These are phyloP conservation scores for Poecilobothrus nobilitatus DNA, from an alignment of 2,888 invertebrate genomes.

Conservation along the genomic window DNA sequence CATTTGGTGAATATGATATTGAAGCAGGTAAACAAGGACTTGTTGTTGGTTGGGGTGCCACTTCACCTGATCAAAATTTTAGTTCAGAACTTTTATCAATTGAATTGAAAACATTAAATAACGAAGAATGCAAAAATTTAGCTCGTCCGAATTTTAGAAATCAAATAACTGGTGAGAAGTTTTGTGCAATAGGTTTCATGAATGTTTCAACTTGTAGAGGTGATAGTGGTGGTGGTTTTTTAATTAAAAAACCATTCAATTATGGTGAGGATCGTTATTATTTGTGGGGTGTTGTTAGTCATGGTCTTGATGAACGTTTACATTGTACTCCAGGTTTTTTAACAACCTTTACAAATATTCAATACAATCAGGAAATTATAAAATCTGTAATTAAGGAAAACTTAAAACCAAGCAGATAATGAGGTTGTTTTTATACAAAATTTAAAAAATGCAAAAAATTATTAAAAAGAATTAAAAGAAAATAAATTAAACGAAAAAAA, in stretches of 20 bases:
- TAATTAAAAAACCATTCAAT: slow-evolving; percentile 12
- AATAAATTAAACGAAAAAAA: no score
- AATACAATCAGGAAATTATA: slow-evolving; percentile 17
- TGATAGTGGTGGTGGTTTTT: slow-evolving; percentile 33
- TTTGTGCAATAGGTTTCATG: slow-evolving; percentile 31
- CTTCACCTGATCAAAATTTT: slow-evolving; percentile 12
- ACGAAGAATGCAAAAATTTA: slow-evolving; percentile 23
- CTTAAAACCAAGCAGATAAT: no score
- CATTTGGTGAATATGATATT: slow-evolving; percentile 18
- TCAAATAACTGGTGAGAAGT: slow-evolving; percentile 33
- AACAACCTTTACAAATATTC: slow-evolving; percentile 24
- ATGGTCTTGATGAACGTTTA: slow-evolving; percentile 14
- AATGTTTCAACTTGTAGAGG: slow-evolving; percentile 27
- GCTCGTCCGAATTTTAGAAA: slow-evolving; percentile 19
- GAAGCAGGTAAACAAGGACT: slow-evolving; percentile 17
- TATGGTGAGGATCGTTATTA: slow-evolving; percentile 19
- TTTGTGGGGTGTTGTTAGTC: slow-evolving; percentile 31
- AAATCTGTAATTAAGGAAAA: no score
- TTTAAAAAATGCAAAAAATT: no score
- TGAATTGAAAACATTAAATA: slow-evolving; percentile 23
- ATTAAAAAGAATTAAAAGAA: no score
- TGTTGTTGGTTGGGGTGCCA: slow-evolving; percentile 28
- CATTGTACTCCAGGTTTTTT: slow-evolving; percentile 16
- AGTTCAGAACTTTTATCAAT: slow-evolving; percentile 23
- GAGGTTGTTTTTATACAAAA: no score